phyloP scores from a whole-genome alignment of 2,113 vertebrate species.

The Rhagologus leucostigma region DNA sequence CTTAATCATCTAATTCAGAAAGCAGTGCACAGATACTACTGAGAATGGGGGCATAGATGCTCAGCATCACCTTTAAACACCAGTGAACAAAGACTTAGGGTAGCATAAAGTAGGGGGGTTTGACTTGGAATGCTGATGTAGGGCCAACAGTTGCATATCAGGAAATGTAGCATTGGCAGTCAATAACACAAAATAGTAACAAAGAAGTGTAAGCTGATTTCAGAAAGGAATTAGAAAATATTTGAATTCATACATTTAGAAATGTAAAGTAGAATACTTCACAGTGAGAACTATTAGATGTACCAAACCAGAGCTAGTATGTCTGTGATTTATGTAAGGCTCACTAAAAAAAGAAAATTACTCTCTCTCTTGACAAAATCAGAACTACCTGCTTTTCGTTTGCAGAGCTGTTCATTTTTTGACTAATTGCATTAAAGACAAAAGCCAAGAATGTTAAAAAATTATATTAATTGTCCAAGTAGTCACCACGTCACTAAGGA shows the following conservation, averaged over 20 bases:
- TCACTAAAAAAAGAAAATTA: not conserved
- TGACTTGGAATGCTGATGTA: not conserved
- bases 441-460: not conserved
- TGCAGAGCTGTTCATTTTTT: not conserved
- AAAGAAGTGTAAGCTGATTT: not conserved
- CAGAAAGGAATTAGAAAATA: not conserved
- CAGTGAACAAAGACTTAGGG: not conserved
- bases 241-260: not conserved
- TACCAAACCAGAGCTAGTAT: not conserved
- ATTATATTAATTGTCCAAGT: not conserved
- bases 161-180: not conserved
- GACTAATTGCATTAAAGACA: not conserved
- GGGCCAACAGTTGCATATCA: fast-evolving
- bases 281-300: not conserved
- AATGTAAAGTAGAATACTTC: not conserved
- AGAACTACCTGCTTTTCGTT: not conserved
- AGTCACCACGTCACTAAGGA: not conserved
- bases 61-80: not conserved
- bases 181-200: not conserved
- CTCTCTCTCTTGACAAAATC: not conserved
- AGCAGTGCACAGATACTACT: not conserved
- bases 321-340: not conserved
- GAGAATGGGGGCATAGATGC: not conserved
- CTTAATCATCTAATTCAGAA: not conserved
- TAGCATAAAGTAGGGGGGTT: not conserved